Base-by-base conservation (phyloP, 2,113 vertebrate species). In the Budorcas taxicolor region DNA sequence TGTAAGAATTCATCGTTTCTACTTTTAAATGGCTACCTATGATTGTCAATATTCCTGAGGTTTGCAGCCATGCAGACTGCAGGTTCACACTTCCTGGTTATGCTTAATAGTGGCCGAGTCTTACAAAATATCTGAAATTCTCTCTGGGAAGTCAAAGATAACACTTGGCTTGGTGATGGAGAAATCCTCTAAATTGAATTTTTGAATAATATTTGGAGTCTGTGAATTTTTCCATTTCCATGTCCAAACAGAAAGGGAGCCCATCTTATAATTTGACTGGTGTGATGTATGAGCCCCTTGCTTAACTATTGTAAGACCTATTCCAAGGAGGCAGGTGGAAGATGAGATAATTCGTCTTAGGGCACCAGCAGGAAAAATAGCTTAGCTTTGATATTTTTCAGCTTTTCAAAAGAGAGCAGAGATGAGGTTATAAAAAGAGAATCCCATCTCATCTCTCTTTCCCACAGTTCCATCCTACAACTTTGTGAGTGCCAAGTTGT, bases 371-470 rank as follows among this genome's bases (percentile, higher is more conserved):
- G 88, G 89, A 95, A 94, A 98, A 98, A 97, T 40, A 96, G 58
- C 94, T 98, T 97, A 97, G 80, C 94, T 98, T 97, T 93, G 92
- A 96, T 97, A 89, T 84, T 92, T 97, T 93, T 94, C 94, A 97
- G 83, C 74, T 96, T 96, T 94, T 97, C 89, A 90, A 94, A 97
- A 95, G 71, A 83, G 71, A 91, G 78, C 96, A 95, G 91, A 96
- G 55, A 82, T 97, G 76, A 97, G 53, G 83, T 89, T 97, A 94
- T 95, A 92, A 91, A 94, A 94, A 74, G 52, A 97, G 91, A 96
- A 91, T 97, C 43, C 60, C 17, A 25, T 91, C 89, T 93, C 67
- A 74, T 97, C 55, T 85, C 27, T 94, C 50, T 96, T 71, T 93
- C 31, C 84, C 33, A 47, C 53, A 94, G 64, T 62, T 94, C 36